Evolutionary conservation across 2,888 invertebrate species (phyloP), one percentile per base, ranked within the genome.

Genomic region (Ecliptopera silaceata): DNA sequence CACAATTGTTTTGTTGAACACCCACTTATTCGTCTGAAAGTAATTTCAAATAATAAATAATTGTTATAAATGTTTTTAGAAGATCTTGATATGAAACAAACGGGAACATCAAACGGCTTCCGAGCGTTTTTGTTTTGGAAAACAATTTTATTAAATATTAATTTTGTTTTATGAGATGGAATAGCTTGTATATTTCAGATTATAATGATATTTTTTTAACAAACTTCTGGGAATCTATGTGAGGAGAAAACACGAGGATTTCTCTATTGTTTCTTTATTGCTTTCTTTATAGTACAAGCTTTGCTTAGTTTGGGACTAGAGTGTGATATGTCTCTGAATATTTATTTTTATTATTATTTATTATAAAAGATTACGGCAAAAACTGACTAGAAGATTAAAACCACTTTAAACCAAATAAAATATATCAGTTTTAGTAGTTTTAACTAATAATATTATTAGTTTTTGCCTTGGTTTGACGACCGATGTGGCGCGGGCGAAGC

Each of bases 41-140:
- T 44, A 44, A 44, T 44, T 44, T n/a, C 12, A 44, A 32, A 44
- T 32, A 31, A 31, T 18, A 31, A 44, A 36, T 47, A 47, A 47
- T 36, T 15, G 11, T 15, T 15, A 32, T 18, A 32, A 32, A 44
- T 18, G 32, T 44, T 47, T 38, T 26, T 15, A 15, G 26, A 47
- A 47, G 26, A 38, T 47, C 26, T 36, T 46, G 34, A 47, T 47
- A 47, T 13, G 47, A 47, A 47, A 47, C 15, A 17, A 44, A 20
- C 47, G 17, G 46, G 15, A 36, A 36, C 36, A 36, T 36, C 36
- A 36, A 36, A 36, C 36, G 36, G 8, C 15, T 36, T 36, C 36
- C 36, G 22, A 42, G 42, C 42, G 5, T 26, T 26, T 42, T 26
- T 13, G 13, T 42, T 26, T 42, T 42, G 12, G 12, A 42, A 42